Evolutionary conservation across 2,888 invertebrate genomes (phyloP).

Genomic region (Protophormia terraenovae): DNA sequence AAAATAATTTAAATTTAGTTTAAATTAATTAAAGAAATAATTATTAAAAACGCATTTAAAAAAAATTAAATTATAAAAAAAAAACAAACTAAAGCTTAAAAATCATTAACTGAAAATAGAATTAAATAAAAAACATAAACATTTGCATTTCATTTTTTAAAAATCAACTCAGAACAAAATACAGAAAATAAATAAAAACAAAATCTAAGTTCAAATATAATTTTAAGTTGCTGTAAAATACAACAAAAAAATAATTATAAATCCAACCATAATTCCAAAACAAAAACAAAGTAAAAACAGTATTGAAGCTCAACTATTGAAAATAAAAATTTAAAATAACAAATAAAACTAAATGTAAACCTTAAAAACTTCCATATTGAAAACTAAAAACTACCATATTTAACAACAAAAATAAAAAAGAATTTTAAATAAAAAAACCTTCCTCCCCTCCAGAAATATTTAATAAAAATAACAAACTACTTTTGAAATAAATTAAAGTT

Average conservation of each 20-base stretch:
- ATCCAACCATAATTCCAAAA: conserved; percentile 54
- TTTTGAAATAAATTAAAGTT: conserved; percentile 17
- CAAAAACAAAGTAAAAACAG: conserved; percentile 40
- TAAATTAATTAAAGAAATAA: background rate
- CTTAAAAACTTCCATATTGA: conserved; percentile 68
- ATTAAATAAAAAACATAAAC: too few relatives aligned
- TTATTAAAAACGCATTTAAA: conserved; percentile 46
- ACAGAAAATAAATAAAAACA: conserved; percentile 27
- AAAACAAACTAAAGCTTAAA: conserved; percentile 42
- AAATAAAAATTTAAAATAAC: conserved; percentile 39
- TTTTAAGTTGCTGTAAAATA: conserved; percentile 58
- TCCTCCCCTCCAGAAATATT: conserved; percentile 57
- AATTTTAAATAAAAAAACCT: conserved; percentile 51
- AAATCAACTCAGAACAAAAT: conserved; percentile 32
- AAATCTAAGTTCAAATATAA: conserved; percentile 58
- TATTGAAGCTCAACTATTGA: conserved; percentile 66
- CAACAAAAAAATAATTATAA: conserved; percentile 16
- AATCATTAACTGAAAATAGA: conserved; percentile 11
- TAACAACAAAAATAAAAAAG: conserved; percentile 61
- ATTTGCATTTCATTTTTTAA: conserved; percentile 20
- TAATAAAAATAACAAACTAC: background rate
- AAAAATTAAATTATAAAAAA: conserved; percentile 26
- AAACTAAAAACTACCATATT: conserved; percentile 62
- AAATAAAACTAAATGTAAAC: conserved; percentile 64
- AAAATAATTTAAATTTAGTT: background rate